Evolutionary conservation across 1,140 invertebrate genomes (phyloP).

Genomic region (Parasteatoda tepidariorum): DNA sequence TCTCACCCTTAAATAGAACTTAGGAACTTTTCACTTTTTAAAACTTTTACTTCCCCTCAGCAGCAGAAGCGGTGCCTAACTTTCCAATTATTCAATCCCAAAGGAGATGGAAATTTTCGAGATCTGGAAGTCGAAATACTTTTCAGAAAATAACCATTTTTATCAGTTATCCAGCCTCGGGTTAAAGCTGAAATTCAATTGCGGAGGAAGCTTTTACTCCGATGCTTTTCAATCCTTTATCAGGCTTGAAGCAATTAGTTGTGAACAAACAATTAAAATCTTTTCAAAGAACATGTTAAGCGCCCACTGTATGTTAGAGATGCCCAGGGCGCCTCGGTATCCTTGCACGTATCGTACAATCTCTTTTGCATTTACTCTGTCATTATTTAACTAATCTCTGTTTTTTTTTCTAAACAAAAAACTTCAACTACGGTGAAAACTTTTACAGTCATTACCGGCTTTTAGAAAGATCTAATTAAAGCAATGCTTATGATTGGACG

Average conservation of each 20-base stretch:
- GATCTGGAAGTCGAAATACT: background rate
- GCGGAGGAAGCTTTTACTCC: background rate
- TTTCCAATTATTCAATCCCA: slow-evolving; percentile 36
- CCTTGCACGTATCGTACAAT: too few relatives aligned
- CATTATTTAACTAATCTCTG: slow-evolving; percentile 5
- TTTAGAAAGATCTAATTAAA: slow-evolving; percentile 17
- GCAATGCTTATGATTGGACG: background rate
- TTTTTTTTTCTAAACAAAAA: too few relatives aligned
- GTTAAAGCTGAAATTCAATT: background rate
- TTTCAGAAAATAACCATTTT: background rate
- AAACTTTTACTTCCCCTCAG: background rate
- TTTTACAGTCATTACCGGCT: background rate
- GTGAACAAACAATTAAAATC: slow-evolving; percentile 26
- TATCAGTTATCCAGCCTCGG: background rate
- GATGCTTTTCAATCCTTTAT: background rate
- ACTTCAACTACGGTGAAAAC: too few relatives aligned
- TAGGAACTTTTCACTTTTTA: background rate
- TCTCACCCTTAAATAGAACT: background rate
- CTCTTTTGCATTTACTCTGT: background rate
- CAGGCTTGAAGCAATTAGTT: slow-evolving; percentile 29
- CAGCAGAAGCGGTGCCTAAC: slow-evolving; percentile 3
- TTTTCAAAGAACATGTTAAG: background rate
- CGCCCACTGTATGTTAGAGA: background rate
- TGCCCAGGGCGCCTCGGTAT: background rate
- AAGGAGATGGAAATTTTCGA: slow-evolving; percentile 4